These are phyloP conservation scores for Samia ricini DNA, from an alignment of 1,140 invertebrate genomes.

Conservation along the genomic window DNA sequence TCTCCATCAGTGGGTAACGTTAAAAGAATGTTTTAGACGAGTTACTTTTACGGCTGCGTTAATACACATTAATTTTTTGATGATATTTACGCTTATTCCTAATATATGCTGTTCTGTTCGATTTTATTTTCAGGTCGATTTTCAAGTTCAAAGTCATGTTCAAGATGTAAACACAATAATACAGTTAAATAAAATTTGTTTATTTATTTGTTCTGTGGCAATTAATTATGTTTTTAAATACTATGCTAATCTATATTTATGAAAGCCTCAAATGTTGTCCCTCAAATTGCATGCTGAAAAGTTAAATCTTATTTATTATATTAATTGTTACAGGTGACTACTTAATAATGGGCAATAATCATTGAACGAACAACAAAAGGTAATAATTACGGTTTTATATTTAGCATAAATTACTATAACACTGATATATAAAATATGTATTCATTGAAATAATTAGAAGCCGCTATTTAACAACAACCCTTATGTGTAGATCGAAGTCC, in stretches of 20 bases:
- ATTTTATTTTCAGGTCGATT: no score
- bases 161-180: no score
- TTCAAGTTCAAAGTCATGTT: no score
- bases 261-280: background rate
- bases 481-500: background rate
- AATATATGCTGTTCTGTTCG: no score
- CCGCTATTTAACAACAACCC: background rate
- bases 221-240: no score
- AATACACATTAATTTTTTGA: background rate
- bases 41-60: background rate
- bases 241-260: background rate
- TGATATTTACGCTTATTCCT: no score
- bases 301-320: background rate
- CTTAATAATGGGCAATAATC: background rate
- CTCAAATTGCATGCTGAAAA: background rate
- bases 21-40: background rate
- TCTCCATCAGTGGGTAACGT: conserved; percentile 1
- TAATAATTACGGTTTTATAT: no score
- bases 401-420: no score
- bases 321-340: background rate
- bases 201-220: background rate
- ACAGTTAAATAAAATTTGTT: no score
- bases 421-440: no score
- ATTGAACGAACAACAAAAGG: background rate
- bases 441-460: background rate